Base-by-base conservation (phyloP, 2,113 vertebrate species). In the Coptodon rendalli region DNA sequence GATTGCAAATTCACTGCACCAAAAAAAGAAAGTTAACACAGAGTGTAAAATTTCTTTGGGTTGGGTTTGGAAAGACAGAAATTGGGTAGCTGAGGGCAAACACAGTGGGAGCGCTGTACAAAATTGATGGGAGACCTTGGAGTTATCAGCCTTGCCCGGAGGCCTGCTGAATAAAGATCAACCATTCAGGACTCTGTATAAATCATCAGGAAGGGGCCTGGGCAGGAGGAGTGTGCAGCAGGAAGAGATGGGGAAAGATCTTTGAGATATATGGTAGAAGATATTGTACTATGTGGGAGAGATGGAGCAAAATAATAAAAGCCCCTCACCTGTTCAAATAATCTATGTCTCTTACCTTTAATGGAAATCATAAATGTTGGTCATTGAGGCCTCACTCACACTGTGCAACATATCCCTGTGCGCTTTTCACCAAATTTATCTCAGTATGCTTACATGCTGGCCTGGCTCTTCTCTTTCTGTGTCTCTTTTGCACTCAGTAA, bases 91-190 rank as follows among this genome's bases (percentile, higher is more conserved):
- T 52, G 54, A 63, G 24, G 50, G 78, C 19, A 14, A 45, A 29
- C 73, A 78, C 45, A 34, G 61, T 19, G 38, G 73, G 76, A 31
- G 56, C 8, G 34, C 45, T 29, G 48, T 34, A 73, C 48, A 86
- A 85, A 94, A 94, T 92, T 94, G 90, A 96, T 94, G 93, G 89
- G 85, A 79, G 89, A 80, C 90, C 91, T 87, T 84, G 89, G 59
- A 80, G 83, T 90, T 93, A 93, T 94, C 93, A 86, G 90, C 73
- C 79, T 90, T 54, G 85, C 89, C 93, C 81, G 78, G 84, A 93
- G 85, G 88, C 86, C 76, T 16, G 45, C 84, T 91, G 94, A 96
- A 95, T 95, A 94, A 94, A 91, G 88, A 95, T 93, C 81, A 92
- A 91, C 90, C 80, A 59, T 80, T 83, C 66, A 57, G 78, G 88